Evolutionary conservation across 1,140 invertebrate species (phyloP).

Genomic region (Ceratosolen fusciceps): DNA sequence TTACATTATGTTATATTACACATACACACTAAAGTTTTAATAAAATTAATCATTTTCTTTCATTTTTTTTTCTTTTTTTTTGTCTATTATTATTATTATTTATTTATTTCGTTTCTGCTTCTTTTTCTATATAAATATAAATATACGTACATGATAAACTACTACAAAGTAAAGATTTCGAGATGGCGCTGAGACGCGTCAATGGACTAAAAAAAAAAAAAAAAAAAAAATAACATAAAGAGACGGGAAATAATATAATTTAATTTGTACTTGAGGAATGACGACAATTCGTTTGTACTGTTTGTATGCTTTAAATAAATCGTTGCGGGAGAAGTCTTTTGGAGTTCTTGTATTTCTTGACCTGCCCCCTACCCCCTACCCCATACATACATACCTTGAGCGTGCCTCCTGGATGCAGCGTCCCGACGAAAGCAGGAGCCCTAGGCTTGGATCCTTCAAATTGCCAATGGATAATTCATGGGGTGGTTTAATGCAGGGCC

Average conservation of each 20-base stretch:
- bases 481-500: too few relatives aligned
- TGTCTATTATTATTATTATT: conserved; percentile 2
- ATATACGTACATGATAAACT: neutral
- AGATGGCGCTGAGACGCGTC: neutral
- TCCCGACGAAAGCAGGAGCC: too few relatives aligned
- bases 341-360: conserved; percentile 27
- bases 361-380: neutral
- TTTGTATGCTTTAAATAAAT: conserved; percentile 73
- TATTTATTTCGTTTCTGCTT: conserved; percentile 1
- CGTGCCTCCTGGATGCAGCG: neutral
- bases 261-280: conserved; percentile 60
- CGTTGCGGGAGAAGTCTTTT: conserved; percentile 61
- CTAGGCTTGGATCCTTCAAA: too few relatives aligned
- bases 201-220: too few relatives aligned
- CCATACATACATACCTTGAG: neutral
- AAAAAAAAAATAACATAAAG: conserved; percentile 45
- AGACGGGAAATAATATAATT: conserved; percentile 63
- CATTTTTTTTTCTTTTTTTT: neutral
- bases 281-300: conserved; percentile 69
- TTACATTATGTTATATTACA: too few relatives aligned
- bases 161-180: conserved; percentile 8
- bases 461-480: too few relatives aligned
- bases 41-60: conserved; percentile 21
- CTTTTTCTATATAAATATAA: conserved; percentile 13
- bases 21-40: too few relatives aligned